phyloP scores from a whole-genome alignment of 1,140 invertebrate genomes.

The Aplysia californica region DNA sequence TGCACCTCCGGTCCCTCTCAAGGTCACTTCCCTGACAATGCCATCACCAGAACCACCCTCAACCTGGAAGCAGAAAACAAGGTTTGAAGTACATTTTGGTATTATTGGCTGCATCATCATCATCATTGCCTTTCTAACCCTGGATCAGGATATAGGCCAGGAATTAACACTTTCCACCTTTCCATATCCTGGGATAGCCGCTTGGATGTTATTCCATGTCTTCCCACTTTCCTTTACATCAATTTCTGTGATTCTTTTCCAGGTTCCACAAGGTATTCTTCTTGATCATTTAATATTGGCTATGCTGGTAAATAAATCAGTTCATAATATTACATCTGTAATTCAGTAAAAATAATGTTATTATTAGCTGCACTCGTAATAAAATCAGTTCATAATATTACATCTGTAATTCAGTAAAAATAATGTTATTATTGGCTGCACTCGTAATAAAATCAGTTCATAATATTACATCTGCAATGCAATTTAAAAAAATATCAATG shows the following conservation, averaged over 20 bases:
- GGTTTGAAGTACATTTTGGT: neutral
- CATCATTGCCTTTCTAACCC: no score
- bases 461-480: neutral
- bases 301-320: neutral
- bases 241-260: no score
- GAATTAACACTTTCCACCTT: no score
- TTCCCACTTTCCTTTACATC: neutral
- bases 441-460: neutral
- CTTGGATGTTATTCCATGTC: neutral
- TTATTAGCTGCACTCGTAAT: neutral
- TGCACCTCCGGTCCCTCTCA: no score
- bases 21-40: no score
- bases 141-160: no score
- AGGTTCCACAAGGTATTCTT: no score
- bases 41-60: constrained; percentile 56
- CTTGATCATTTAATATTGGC: neutral
- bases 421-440: neutral
- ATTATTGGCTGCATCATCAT: neutral
- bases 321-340: neutral
- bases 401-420: no score
- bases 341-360: no score
- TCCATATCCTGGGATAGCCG: no score
- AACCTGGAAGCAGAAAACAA: constrained; percentile 35
- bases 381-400: neutral
- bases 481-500: no score